These are phyloP conservation scores for Brachirus orientalis DNA, from an alignment of 2,113 vertebrate species.

Conservation along the genomic window DNA sequence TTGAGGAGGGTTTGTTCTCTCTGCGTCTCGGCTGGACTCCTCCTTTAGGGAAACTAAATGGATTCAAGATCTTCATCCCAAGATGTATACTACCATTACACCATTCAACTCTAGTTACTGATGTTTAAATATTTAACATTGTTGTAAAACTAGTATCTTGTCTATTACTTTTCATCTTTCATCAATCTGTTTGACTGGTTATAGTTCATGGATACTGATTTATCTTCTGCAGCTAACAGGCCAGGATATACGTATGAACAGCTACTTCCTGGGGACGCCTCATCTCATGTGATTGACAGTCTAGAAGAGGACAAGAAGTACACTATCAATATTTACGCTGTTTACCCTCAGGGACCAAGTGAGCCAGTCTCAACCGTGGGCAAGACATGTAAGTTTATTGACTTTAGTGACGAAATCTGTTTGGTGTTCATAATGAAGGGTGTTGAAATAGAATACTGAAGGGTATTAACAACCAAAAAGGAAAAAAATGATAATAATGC, in stretches of 20 bases:
- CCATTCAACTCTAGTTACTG: background rate
- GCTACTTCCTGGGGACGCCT: constrained; percentile 78
- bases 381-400: constrained; percentile 83
- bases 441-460: too few species aligned
- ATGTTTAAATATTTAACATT: background rate
- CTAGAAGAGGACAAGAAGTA: constrained; percentile 88
- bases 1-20: constrained; percentile 88
- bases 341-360: constrained; percentile 83
- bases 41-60: constrained; percentile 80
- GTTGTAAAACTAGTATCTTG: background rate
- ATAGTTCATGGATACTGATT: background rate
- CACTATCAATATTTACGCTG: constrained; percentile 82
- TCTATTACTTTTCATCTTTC: too few species aligned
- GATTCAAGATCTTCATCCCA: constrained; percentile 89
- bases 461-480: too few species aligned
- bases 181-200: background rate
- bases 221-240: constrained; percentile 75
- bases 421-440: constrained; percentile 1
- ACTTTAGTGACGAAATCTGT: too few species aligned
- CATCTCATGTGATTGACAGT: constrained; percentile 86
- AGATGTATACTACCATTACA: constrained; percentile 78
- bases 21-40: constrained; percentile 88
- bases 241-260: constrained; percentile 83
- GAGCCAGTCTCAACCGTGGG: constrained; percentile 81
- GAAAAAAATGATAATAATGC: constrained; percentile 19